phyloP scores from a whole-genome alignment of 2,888 invertebrate genomes.

The Junonia oenone region DNA sequence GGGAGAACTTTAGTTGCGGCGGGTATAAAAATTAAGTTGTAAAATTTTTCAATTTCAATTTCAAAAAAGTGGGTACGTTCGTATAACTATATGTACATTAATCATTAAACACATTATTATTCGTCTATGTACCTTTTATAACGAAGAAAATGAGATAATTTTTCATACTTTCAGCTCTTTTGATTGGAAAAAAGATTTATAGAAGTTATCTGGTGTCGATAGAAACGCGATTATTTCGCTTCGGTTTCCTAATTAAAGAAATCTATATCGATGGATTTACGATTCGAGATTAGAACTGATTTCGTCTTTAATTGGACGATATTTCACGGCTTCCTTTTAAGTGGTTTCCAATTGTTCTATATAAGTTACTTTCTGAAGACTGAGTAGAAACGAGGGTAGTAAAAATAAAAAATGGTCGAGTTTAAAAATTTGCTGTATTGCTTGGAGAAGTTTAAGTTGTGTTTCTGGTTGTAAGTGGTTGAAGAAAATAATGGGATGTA shows the following conservation, averaged over 20 bases:
- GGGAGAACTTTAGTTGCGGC: too few species aligned
- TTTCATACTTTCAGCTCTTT: neutral
- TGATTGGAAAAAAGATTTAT: constrained; percentile 23
- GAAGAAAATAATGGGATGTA: too few species aligned
- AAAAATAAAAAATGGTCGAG: neutral
- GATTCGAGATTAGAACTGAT: constrained; percentile 18
- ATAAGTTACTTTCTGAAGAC: neutral
- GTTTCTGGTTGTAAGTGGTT: too few species aligned
- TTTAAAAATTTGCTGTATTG: neutral
- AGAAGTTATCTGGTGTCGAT: constrained; percentile 24
- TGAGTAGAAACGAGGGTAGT: neutral
- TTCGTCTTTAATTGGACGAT: constrained; percentile 21
- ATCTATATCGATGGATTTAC: constrained; percentile 26
- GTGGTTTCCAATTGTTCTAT: neutral
- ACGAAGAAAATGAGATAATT: neutral
- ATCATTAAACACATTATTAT: too few species aligned
- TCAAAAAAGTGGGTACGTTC: too few species aligned
- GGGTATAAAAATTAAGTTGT: too few species aligned
- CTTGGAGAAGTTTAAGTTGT: neutral
- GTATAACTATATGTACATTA: too few species aligned
- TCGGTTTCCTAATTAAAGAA: constrained; percentile 25
- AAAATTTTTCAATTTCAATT: too few species aligned
- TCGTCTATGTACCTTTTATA: too few species aligned
- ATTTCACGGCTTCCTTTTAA: constrained; percentile 16
- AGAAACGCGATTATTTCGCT: constrained; percentile 22